These are phyloP conservation scores for Eulithis testata DNA, from an alignment of 2,888 invertebrate genomes.

Conservation along the genomic window DNA sequence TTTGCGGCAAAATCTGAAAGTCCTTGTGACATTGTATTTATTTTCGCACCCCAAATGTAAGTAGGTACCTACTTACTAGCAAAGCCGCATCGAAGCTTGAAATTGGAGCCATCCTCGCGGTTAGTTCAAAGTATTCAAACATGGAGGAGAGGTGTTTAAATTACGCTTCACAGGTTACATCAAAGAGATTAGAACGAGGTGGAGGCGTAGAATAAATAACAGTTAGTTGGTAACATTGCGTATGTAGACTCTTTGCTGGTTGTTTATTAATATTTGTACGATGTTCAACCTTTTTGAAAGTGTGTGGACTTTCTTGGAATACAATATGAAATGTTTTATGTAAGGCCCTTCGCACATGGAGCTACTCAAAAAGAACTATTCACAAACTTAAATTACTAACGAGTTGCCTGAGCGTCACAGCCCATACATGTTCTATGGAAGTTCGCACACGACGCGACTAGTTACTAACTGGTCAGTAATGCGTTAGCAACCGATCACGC, in stretches of 20 bases:
- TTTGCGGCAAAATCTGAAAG: conserved; percentile 7
- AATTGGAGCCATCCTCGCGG: conserved; percentile 48
- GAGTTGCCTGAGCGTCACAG: too few relatives aligned
- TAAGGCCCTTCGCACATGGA: too few relatives aligned
- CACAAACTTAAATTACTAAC: too few relatives aligned
- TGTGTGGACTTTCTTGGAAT: not conserved
- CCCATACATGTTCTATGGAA: too few relatives aligned
- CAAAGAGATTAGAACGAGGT: conserved; percentile 49
- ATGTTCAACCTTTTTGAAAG: not conserved
- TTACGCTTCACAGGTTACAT: conserved; percentile 55
- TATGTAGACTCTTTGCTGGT: not conserved
- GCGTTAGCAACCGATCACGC: too few relatives aligned
- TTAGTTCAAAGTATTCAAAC: conserved; percentile 40
- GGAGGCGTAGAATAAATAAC: conserved; percentile 14
- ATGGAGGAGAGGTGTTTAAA: conserved; percentile 55
- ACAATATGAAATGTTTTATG: too few relatives aligned
- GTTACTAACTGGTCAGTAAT: too few relatives aligned
- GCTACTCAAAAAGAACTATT: too few relatives aligned
- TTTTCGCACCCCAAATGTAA: conserved; percentile 11
- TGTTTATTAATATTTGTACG: not conserved
- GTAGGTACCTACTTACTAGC: not conserved
- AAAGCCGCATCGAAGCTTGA: conserved; percentile 46
- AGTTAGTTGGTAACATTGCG: conserved; percentile 4
- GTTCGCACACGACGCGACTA: too few relatives aligned
- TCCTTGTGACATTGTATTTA: conserved; percentile 20